Base-by-base conservation (phyloP, 2,113 vertebrate species). In the Marcusenius ussheri region DNA sequence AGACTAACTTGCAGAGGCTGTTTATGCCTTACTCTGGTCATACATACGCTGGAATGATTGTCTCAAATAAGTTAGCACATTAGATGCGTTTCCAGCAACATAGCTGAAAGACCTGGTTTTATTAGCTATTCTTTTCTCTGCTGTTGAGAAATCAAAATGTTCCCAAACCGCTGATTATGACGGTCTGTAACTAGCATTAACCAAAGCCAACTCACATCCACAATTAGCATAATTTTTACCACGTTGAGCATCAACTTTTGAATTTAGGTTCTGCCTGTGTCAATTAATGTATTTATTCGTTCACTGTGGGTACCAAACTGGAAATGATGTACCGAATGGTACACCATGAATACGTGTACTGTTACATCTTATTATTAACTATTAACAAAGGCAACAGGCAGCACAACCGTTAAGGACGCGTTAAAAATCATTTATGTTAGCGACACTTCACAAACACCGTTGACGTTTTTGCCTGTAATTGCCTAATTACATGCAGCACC, bases 381-480 rank as follows among this genome's bases (percentile, higher is more conserved):
- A 42, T 42, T 80, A 80, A 39, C 70, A 77, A 83, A 39, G 77
- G 42, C 39, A 46, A 13, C 19, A 47, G 19, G 24, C 83, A 84
- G 45, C 19, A 9, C 19, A n/a, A 42, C 19, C 7, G 24, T 11
- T 47, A 84, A 47, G 83, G 83, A 47, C 83, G 3, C 3, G 39
- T 46, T n/a, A n/a, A 39, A 42, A 83, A 50, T 17, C 39, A 47
- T 66, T 77, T 6, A 83, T 49, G 47, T 6, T 24, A 49, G 74
- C 4, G 50, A 89, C 80, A 35, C 74, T 89, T 45, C 74, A 56
- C 31, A 56, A 80, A 80, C 17, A 42, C 50, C 11, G 10, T 19
- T 80, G 50, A 83, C 46, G n/a, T 83, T 49, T 47, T 89, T 24
- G 88, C 31, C 77, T 50, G n/a, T 39, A 89, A 89, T 89, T 89